A percentile compares a stretch with the other conserved stretches of the same genome.
Conservation (phyloP, 2,797 vertebrate genomes). For the Stomatorhinus walkeri region DNA sequence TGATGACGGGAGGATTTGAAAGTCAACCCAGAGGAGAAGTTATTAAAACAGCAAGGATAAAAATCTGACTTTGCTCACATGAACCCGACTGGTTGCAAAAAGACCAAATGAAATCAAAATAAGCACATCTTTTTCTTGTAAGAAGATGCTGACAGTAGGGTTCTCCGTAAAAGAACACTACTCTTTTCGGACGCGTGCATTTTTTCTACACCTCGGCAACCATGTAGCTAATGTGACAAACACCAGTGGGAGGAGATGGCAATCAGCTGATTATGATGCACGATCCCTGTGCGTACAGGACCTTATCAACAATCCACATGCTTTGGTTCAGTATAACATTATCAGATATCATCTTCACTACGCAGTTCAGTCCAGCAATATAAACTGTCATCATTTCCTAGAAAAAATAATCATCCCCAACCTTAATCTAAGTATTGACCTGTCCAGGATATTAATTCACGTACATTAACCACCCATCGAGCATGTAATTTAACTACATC, state of each 20-base stretch:
- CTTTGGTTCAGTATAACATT: background rate
- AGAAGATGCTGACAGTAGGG: background rate
- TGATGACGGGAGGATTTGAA: background rate
- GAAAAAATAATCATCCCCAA: background rate
- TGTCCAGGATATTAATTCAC: background rate
- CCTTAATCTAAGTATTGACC: conserved; percentile 1
- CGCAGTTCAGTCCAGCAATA: background rate
- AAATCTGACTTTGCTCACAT: conserved; percentile 5
- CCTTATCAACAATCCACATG: background rate
- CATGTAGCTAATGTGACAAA: background rate
- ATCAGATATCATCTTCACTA: background rate
- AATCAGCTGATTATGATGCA: background rate
- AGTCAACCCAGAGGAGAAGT: conserved; percentile 19
- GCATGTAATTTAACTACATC: background rate
- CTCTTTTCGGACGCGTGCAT: background rate
- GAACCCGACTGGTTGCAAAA: background rate
- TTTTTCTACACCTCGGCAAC: background rate
- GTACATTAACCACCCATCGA: background rate
- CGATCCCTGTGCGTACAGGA: background rate
- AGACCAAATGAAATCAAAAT: conserved; percentile 8
- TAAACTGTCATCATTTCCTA: background rate
- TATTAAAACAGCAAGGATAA: conserved; percentile 18
- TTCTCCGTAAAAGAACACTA: background rate
- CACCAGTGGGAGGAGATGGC: background rate
- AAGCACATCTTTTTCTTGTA: background rate